These are phyloP conservation scores for Pelobates fuscus DNA, from an alignment of 2,113 vertebrate genomes.

Conservation along the genomic window DNA sequence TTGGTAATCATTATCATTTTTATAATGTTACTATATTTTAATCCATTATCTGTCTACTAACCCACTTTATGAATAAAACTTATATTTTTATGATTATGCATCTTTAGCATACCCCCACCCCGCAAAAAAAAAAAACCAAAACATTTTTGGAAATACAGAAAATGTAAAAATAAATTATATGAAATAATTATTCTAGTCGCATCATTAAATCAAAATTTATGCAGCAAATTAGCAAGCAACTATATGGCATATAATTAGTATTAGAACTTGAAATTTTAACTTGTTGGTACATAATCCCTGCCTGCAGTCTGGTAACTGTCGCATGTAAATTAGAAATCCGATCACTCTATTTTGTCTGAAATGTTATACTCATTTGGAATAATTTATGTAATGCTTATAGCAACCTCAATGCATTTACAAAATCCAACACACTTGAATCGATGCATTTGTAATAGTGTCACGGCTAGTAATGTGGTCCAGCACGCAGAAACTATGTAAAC, in stretches of 20 bases:
- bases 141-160: too few relatives aligned
- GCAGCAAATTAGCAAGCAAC: neutral
- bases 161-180: too few relatives aligned
- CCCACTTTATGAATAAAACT: too few relatives aligned
- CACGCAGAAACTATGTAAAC: too few relatives aligned
- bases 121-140: too few relatives aligned
- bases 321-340: neutral
- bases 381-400: neutral
- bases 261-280: neutral
- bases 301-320: neutral
- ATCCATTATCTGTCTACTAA: too few relatives aligned
- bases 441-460: too few relatives aligned
- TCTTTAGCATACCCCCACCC: too few relatives aligned
- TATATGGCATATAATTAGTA: neutral
- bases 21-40: too few relatives aligned
- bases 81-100: too few relatives aligned
- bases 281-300: neutral
- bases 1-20: too few relatives aligned
- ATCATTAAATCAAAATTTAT: neutral
- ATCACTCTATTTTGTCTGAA: neutral
- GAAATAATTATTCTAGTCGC: neutral
- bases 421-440: neutral
- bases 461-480: too few relatives aligned
- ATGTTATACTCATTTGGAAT: neutral
- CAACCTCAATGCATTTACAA: neutral